These are phyloP conservation scores for Liparis tanakae DNA, from an alignment of 2,797 vertebrate species.

Conservation along the genomic window DNA sequence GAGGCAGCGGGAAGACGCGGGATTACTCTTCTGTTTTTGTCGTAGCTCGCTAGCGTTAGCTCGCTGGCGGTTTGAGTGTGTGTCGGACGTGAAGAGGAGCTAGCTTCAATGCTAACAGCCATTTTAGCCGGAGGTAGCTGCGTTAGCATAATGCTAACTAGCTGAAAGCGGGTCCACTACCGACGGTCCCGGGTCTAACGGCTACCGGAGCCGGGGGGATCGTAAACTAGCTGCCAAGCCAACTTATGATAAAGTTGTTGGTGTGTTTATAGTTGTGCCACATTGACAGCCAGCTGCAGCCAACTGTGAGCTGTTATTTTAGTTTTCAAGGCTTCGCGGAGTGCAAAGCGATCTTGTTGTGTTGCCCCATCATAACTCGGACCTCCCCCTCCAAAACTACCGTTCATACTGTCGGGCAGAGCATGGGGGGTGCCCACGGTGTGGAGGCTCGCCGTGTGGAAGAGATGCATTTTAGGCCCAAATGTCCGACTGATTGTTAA, in stretches of 20 bases:
- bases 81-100: constrained; percentile 72
- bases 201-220: constrained; percentile 43
- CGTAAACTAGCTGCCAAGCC: constrained; percentile 31
- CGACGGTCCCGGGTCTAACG: constrained; percentile 68
- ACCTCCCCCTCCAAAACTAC: constrained; percentile 40
- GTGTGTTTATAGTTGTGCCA: background rate
- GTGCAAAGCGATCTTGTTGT: constrained; percentile 48
- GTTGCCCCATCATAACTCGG: constrained; percentile 67
- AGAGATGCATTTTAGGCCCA: constrained; percentile 63
- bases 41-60: constrained; percentile 78
- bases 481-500: constrained; percentile 59
- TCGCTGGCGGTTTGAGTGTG: constrained; percentile 61
- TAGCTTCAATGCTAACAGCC: constrained; percentile 73
- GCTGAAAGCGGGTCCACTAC: constrained; percentile 62
- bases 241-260: constrained; percentile 69
- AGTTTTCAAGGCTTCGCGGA: constrained; percentile 30
- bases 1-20: constrained; percentile 36
- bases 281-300: constrained; percentile 8
- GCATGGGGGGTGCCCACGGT: constrained; percentile 32
- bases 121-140: constrained; percentile 73
- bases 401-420: constrained; percentile 34
- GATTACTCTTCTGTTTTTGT: constrained; percentile 80
- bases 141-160: constrained; percentile 56
- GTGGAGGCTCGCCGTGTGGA: constrained; percentile 28
- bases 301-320: background rate